Evolutionary conservation across 2,888 invertebrate genomes (phyloP), one percentile per base, ranked within the genome.

Genomic region (Apoda limacodes): DNA sequence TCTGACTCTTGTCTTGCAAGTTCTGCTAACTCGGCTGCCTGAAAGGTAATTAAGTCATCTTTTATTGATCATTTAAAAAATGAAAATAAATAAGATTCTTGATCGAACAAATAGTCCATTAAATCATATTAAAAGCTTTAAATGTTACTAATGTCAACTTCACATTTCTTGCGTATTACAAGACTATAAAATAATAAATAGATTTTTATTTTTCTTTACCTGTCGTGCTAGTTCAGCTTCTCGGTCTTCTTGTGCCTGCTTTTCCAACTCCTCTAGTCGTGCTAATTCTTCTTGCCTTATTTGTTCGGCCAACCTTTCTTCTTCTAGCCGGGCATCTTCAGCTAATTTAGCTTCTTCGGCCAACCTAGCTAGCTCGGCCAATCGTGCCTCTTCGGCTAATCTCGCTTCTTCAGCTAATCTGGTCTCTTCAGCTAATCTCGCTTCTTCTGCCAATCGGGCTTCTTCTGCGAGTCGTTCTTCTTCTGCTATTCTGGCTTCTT

Each of bases 11-110:
- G 83, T 60, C 71, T 78, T 4, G 85, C 85, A 22, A 85, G 83
- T 58, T 88, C 88, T 1, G 86, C 86, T 48, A 88, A 60, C 63
- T 88, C 88, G 25, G 85, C 87, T 40, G 88, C 88, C 82, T 85
- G 66, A 7, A 17, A 17, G 17, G 7, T 17, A 17, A 17, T 17
- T 17, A 17, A n/a, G n/a, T n/a, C n/a, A n/a, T n/a, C n/a, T n/a
- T n/a, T n/a, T 22, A 13, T 19, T 6, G 17, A 7, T 7, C 3
- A 25, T n/a, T n/a, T n/a, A n/a, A n/a, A n/a, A n/a, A n/a, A n/a
- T n/a, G n/a, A n/a, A n/a, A n/a, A n/a, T n/a, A n/a, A n/a, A n/a
- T n/a, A n/a, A n/a, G n/a, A n/a, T n/a, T n/a, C n/a, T n/a, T n/a
- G n/a, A n/a, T n/a, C n/a, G n/a, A n/a, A n/a, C n/a, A n/a, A n/a